Evolutionary conservation across 2,888 invertebrate species (phyloP), one percentile per base, ranked within the genome.

Genomic region (Stenurella melanura): DNA sequence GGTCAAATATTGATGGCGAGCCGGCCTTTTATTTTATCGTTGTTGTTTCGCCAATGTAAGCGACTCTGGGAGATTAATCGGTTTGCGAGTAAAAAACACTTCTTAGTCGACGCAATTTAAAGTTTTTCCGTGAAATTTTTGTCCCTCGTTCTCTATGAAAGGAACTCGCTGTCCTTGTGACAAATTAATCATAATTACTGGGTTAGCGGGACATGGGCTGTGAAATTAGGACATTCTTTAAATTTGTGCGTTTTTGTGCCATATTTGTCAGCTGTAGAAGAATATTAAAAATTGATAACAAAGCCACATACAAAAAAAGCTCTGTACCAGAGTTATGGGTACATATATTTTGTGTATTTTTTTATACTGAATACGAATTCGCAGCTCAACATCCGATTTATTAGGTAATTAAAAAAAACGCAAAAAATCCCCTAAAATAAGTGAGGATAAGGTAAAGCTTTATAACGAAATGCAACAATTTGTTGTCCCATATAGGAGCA

Each of bases 41-140:
- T 10, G 61, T 30, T 63, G 61, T 63, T 63, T 63, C 34, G 61
- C 17, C 61, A 34, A 18, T 17, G 64, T 42, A 60, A 21, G 18
- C 42, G 42, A 19, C 42, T 18, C 60, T 17, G 18, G 18, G 42
- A 64, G 64, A 64, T 64, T 64, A 64, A 64, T 64, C 38, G 64
- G 42, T 38, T 18, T 10, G 10, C n/a, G 61, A n/a, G 30, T 34
- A 63, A 63, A 21, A 30, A 30, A 17, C 15, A 50, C 50, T n/a
- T n/a, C 50, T 50, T 50, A 50, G 50, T n/a, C 50, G 50, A n/a
- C 50, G n/a, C 7, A 30, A 63, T 34, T n/a, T 30, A 10, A 17
- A 17, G n/a, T 63, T 63, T 63, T 30, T 63, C 34, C 61, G 18
- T 5, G n/a, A 30, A 17, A 63, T 34, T 34, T 17, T 63, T 12